Percentiles rank a stretch among this genome's conserved stretches.
These are phyloP conservation scores for Grammomys dolichurus DNA, from an alignment of 2,113 vertebrate genomes.

Conservation along the genomic window DNA sequence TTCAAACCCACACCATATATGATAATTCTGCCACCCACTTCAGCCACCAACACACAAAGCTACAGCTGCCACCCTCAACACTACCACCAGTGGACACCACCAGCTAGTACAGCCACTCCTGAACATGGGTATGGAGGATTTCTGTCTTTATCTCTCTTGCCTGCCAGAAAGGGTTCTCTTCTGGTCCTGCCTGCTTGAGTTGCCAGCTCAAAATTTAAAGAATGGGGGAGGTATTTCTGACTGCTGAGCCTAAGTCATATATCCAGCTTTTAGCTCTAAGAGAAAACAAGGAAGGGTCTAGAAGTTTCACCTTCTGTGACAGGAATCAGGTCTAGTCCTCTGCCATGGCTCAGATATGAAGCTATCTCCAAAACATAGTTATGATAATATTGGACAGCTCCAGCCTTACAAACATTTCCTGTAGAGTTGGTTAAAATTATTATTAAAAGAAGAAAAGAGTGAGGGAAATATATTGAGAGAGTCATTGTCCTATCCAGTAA, in stretches of 20 bases:
- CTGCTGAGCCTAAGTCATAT: not conserved
- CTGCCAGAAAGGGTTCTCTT: not conserved
- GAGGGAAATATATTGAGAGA: not conserved
- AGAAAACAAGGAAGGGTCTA: not conserved
- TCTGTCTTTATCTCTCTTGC: not conserved
- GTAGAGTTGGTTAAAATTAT: not conserved
- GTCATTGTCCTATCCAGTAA: not conserved
- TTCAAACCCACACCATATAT: not conserved
- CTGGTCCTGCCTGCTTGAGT: not conserved
- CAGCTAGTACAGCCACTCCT: not conserved
- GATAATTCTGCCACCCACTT: not conserved
- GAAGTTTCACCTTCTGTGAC: not conserved
- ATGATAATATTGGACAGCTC: not conserved
- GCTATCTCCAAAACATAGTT: not conserved
- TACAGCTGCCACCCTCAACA: too few relatives aligned
- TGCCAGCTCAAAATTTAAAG: not conserved
- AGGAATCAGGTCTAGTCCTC: not conserved
- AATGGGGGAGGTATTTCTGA: not conserved
- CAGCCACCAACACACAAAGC: not conserved
- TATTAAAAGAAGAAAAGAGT: not conserved
- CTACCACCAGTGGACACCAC: not conserved
- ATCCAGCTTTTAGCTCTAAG: not conserved
- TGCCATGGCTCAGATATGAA: not conserved
- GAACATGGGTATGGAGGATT: not conserved
- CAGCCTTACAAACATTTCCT: not conserved